Evolutionary conservation across 2,113 vertebrate genomes (phyloP), one percentile per base, ranked within the genome.

Genomic region (Microtus richardsoni): DNA sequence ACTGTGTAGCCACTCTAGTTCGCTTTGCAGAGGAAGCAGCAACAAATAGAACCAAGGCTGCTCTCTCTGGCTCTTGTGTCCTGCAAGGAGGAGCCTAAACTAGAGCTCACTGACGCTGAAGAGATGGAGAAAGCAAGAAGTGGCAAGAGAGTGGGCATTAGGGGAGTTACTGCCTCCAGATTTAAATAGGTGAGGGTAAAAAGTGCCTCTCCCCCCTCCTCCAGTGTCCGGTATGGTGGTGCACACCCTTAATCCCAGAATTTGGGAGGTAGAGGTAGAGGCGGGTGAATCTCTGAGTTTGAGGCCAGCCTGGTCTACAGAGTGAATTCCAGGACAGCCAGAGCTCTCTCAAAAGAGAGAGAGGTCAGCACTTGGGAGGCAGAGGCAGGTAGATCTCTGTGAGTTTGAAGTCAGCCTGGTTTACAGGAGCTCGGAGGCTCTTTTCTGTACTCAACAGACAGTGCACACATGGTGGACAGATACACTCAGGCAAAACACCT

Each of bases 151-250:
- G 49, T 64, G 24, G 62, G 62, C 6, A 64, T 28, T 28, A 36
- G 52, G 13, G 16, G 33, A 28, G 47, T 33, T 21, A 16, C 77
- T 60, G 62, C 54, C 87, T 71, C 82, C 71, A 88, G 22, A 80
- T 88, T 93, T 91, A 94, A 95, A 33, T 84, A 71, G 54, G 14
- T 28, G 49, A 44, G 41, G 30, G 60, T 93, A 58, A 88, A 73
- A 39, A 39, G 14, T 79, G 30, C 17, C 16, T 71, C 36, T 3
- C 58, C 19, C 19, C 6, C 19, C 19, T 21, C 58, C 58, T 21
- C 58, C 58, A 5, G 19, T 0, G 58, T 16, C 6, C 0, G 17
- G 8, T 9, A 52, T 79, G 30, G 77, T 21, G 74, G 30, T 33
- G 3, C 17, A 21, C 16, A 13, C 77, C 30, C 19, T 49, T 79